These are phyloP conservation scores for Cephus nigrinus DNA, from an alignment of 2,888 invertebrate genomes.

Conservation along the genomic window DNA sequence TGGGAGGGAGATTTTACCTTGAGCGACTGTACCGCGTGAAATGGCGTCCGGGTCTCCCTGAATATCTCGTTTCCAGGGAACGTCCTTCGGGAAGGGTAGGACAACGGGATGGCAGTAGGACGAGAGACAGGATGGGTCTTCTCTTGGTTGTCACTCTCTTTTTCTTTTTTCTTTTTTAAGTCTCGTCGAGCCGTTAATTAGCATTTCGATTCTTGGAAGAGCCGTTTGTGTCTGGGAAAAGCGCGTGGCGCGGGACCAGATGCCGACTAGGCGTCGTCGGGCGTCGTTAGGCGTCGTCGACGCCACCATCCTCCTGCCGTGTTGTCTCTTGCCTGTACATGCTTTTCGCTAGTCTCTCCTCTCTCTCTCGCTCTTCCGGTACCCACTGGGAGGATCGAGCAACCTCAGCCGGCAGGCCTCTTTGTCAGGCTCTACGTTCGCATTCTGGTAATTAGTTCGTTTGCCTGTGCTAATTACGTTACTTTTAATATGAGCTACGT, in stretches of 20 bases:
- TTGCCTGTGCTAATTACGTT: conserved; percentile 60
- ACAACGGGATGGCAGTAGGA: background rate
- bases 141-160: conserved; percentile 7
- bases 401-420: conserved; percentile 24
- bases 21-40: background rate
- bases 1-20: background rate
- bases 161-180: conserved; percentile 9
- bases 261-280: conserved; percentile 9
- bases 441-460: conserved; percentile 64
- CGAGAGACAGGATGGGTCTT: conserved; percentile 5
- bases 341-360: background rate
- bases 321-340: background rate
- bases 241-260: conserved; percentile 9
- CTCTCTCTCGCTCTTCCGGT: background rate
- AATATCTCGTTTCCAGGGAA: background rate
- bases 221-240: conserved; percentile 25
- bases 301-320: background rate
- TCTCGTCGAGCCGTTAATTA: conserved; percentile 50
- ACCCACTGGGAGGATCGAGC: background rate
- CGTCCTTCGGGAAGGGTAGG: background rate
- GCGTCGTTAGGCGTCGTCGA: conserved; percentile 7
- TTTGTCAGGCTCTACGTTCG: conserved; percentile 54
- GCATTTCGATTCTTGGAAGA: conserved; percentile 51
- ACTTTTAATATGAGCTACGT: conserved; percentile 29
- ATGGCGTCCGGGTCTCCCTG: background rate